Conservation (phyloP, 2,797 vertebrate genomes). For the Onychomys arenicola region DNA sequence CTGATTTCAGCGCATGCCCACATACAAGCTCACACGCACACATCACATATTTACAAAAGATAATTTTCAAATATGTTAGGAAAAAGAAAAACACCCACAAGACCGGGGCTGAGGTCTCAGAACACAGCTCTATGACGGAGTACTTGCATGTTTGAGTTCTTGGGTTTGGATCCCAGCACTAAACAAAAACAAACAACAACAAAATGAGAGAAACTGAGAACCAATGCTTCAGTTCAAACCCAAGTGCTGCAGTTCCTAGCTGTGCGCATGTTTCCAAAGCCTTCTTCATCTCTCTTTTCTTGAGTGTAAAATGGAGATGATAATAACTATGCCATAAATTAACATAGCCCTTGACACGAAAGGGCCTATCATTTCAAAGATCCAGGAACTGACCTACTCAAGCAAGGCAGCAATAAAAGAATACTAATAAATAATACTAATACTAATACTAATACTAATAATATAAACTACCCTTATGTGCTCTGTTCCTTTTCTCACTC, state of each 20-base stretch:
- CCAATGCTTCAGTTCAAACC: not conserved
- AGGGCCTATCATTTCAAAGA: not conserved
- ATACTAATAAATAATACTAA: not conserved
- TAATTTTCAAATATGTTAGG: not conserved
- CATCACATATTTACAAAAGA: not conserved
- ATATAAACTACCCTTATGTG: not conserved
- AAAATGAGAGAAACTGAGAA: not conserved
- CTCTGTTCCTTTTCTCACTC: not conserved
- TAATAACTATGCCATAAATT: not conserved
- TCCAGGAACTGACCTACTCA: not conserved
- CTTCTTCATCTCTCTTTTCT: slow-evolving; percentile 19
- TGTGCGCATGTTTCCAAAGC: not conserved
- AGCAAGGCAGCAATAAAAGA: not conserved
- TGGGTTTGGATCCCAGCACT: not conserved
- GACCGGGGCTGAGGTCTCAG: not conserved
- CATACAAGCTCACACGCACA: not conserved
- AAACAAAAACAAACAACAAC: not conserved
- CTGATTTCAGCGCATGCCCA: not conserved
- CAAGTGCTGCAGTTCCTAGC: not conserved
- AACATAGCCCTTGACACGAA: not conserved
- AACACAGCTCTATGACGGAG: not conserved
- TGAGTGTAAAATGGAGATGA: not conserved
- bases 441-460: not conserved
- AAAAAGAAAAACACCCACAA: not conserved
- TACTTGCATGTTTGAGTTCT: not conserved